A percentile compares a stretch with the other conserved stretches of the same genome.
These are phyloP conservation scores for Papilio demoleus DNA, from an alignment of 2,888 invertebrate species.

Conservation along the genomic window DNA sequence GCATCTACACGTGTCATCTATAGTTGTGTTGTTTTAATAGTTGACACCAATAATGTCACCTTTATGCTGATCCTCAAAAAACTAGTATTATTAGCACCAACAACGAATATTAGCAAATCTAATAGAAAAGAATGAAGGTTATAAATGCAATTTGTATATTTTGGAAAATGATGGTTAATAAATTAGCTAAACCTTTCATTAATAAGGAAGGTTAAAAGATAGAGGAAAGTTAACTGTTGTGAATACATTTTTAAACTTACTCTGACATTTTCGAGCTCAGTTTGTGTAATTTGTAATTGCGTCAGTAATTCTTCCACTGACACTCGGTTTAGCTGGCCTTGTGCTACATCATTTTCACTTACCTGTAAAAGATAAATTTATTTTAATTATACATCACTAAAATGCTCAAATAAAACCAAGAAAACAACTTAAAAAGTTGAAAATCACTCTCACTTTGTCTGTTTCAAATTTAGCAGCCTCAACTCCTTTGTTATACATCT, in stretches of 20 bases:
- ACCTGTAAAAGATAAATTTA: constrained; percentile 63
- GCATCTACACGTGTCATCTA: constrained; percentile 77
- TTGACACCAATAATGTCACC: constrained; percentile 29
- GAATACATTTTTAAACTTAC: constrained; percentile 82
- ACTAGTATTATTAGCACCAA: constrained; percentile 39
- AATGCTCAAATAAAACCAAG: constrained; percentile 17
- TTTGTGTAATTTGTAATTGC: constrained; percentile 92
- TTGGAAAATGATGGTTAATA: constrained; percentile 27
- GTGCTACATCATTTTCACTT: constrained; percentile 64
- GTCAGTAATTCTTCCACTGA: constrained; percentile 92
- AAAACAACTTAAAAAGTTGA: constrained; percentile 31
- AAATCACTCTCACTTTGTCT: constrained; percentile 83
- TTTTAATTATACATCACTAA: background rate
- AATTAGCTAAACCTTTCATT: constrained; percentile 3
- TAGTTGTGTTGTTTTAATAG: constrained; percentile 48
- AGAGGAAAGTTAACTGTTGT: background rate
- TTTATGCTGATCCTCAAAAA: constrained; percentile 9
- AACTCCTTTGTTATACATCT: constrained; percentile 92
- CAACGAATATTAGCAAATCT: constrained; percentile 45
- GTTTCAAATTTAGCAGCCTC: constrained; percentile 90
- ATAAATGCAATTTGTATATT: constrained; percentile 30
- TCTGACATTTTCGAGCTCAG: constrained; percentile 94
- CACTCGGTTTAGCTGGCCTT: constrained; percentile 86
- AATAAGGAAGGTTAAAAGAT: constrained; percentile 7
- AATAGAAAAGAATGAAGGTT: constrained; percentile 32